phyloP scores from a whole-genome alignment of 1,140 invertebrate genomes.

The Ridgeia piscesae region DNA sequence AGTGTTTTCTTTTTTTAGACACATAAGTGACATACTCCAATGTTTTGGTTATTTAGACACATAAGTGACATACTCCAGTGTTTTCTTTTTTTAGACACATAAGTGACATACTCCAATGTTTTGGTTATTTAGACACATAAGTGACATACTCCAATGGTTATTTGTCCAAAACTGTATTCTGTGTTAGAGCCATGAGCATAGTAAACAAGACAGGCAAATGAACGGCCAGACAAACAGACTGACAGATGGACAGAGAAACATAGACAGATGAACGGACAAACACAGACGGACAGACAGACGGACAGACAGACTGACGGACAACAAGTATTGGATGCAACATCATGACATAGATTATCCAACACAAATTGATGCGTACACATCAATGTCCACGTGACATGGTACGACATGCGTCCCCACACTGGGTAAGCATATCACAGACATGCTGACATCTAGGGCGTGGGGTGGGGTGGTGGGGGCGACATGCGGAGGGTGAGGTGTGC shows the following conservation, averaged over 20 bases:
- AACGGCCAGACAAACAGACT: background rate
- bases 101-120: background rate
- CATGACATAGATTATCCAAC: background rate
- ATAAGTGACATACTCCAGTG: too few species aligned
- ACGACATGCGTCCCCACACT: background rate
- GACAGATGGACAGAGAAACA: background rate
- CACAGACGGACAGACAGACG: background rate
- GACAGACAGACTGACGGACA: background rate
- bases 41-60: too few species aligned
- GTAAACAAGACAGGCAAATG: background rate
- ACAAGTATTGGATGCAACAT: background rate
- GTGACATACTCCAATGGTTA: background rate
- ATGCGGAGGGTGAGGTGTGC: background rate
- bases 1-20: too few species aligned
- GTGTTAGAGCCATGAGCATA: background rate
- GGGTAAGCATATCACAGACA: background rate
- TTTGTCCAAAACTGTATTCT: background rate
- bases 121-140: background rate
- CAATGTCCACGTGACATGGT: too few species aligned
- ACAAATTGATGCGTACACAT: background rate
- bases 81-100: too few species aligned
- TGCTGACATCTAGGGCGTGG: background rate
- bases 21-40: too few species aligned
- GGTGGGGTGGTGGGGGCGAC: background rate
- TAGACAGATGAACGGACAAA: background rate